Percentiles rank a stretch among this genome's conserved stretches.
phyloP scores from a whole-genome alignment of 2,113 vertebrate genomes.

The Halcyon senegalensis region DNA sequence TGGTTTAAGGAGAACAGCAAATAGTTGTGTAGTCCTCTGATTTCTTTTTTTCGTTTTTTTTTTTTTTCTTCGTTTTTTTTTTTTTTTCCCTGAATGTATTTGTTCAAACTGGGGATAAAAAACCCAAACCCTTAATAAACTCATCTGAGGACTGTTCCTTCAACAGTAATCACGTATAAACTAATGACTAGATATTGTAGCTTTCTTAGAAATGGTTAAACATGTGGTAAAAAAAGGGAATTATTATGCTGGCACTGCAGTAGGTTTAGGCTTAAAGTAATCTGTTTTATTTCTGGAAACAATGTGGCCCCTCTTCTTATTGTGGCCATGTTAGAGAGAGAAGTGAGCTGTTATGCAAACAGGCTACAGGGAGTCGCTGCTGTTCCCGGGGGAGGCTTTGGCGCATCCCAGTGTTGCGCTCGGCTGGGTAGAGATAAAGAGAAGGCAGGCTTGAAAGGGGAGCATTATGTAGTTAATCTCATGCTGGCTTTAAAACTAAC shows the following conservation, averaged over 20 bases:
- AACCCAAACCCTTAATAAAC: not conserved
- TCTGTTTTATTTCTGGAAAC: slow-evolving; percentile 58
- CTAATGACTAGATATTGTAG: not conserved
- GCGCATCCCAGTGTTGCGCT: not conserved
- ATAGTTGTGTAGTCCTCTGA: not conserved
- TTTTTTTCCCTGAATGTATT: not conserved
- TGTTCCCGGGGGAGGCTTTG: not conserved
- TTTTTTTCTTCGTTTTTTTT: not conserved
- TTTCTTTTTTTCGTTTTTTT: not conserved
- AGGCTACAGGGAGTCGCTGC: not conserved
- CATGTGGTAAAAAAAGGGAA: not conserved
- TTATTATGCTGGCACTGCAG: slow-evolving; percentile 8
- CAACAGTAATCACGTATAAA: not conserved
- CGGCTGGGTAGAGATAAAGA: not conserved
- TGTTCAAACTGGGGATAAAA: not conserved
- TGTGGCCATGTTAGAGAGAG: not conserved
- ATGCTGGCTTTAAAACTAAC: slow-evolving; percentile 16
- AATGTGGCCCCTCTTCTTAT: not conserved
- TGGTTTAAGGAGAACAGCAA: not conserved
- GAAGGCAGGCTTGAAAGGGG: slow-evolving; percentile 26
- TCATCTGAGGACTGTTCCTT: not conserved
- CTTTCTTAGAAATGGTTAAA: slow-evolving; percentile 25
- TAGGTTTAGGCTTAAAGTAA: slow-evolving; percentile 43
- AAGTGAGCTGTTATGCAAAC: slow-evolving; percentile 1
- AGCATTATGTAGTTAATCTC: slow-evolving; percentile 5